Evolutionary conservation across 2,888 invertebrate genomes (phyloP), one percentile per base, ranked within the genome.

Genomic region (Conomelus anceps): DNA sequence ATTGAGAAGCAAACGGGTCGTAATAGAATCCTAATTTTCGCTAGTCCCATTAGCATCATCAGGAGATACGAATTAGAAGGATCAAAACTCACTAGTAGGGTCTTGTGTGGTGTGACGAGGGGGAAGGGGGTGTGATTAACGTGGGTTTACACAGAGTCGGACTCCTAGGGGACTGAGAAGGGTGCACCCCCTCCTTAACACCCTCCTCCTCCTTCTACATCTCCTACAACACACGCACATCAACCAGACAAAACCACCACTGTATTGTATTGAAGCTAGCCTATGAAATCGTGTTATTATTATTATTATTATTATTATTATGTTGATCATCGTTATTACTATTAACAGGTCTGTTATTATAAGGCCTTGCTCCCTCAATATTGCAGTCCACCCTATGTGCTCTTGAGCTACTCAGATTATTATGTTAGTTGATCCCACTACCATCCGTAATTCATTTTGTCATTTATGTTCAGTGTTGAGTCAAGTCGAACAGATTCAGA

Each of bases 1-100:
- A 84, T 88, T 88, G 29, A 85, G 86, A 87, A 90, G 88, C 90
- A 86, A 87, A 85, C 90, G 84, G 90, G 87, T 89, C 90, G 89
- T 90, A 90, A 90, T 90, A 90, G 88, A 90, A 90, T 90, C 90
- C 90, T 90, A 90, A 90, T 90, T 90, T 90, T 90, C 90, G 87
- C 90, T 90, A 90, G 90, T 90, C 90, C 90, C 90, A 90, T 90
- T 90, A 90, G 86, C 90, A 90, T 90, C 26, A 90, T 90, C 63
- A 63, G 63, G 90, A 84, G 88, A 89, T 88, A 88, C 89, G 90
- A 90, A 90, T 90, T 90, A 90, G 90, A 84, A 41, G 90, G 90
- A 89, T 90, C 88, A 89, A 63, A 63, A 63, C 63, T 63, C 63
- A n/a, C 63, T n/a, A n/a, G 11, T n/a, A 86, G 86, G 26, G 86